These are phyloP conservation scores for Osmerus eperlanus DNA, from an alignment of 2,113 vertebrate species.

Conservation along the genomic window DNA sequence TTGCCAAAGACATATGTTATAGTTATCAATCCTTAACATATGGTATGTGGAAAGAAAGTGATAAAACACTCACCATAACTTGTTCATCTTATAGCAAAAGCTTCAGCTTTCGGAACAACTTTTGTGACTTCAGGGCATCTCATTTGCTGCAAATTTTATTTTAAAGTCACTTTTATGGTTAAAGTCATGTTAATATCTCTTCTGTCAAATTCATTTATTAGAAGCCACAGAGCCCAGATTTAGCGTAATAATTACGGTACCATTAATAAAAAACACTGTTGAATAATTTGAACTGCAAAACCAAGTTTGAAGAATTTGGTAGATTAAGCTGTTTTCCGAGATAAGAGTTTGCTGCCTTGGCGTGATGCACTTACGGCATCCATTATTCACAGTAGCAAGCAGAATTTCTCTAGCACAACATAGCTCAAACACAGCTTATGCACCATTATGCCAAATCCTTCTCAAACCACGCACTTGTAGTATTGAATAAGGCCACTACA, in stretches of 20 bases:
- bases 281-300: neutral
- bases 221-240: no score
- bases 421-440: constrained; percentile 1
- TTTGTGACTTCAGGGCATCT: neutral
- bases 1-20: constrained; percentile 25
- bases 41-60: no score
- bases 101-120: neutral
- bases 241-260: no score
- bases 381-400: neutral
- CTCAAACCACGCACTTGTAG: constrained; percentile 25
- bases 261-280: neutral
- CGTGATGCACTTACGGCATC: constrained; percentile 4
- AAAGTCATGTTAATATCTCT: no score
- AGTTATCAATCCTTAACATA: no score
- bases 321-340: neutral
- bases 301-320: neutral
- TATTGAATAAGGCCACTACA: constrained; percentile 9
- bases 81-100: constrained; percentile 16
- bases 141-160: constrained; percentile 22
- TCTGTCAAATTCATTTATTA: no score
- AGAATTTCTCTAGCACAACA: neutral
- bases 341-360: neutral
- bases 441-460: constrained; percentile 17
- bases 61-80: no score
- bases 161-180: no score